These are phyloP conservation scores for Grus americana DNA, from an alignment of 2,113 vertebrate genomes.

Conservation along the genomic window DNA sequence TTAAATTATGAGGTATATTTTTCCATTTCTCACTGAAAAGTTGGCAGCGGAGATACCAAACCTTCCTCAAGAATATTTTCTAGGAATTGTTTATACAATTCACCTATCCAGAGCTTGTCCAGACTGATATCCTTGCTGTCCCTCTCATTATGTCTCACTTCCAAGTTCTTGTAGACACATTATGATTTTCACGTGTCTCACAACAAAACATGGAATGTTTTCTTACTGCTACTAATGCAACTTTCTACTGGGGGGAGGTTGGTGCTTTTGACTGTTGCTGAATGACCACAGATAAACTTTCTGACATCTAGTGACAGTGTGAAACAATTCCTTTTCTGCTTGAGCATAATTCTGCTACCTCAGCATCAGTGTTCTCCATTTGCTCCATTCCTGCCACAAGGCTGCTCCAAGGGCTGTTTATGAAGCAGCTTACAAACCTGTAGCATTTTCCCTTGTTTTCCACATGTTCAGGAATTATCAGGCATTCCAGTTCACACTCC, in stretches of 20 bases:
- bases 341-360: neutral
- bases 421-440: neutral
- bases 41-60: neutral
- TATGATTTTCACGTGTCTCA: neutral
- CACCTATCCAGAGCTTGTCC: neutral
- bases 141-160: neutral
- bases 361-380: neutral
- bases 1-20: neutral
- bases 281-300: neutral
- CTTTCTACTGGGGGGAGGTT: neutral
- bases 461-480: neutral
- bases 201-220: neutral
- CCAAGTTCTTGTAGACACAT: neutral
- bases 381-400: conserved; percentile 32
- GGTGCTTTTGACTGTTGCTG: neutral
- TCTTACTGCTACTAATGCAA: neutral
- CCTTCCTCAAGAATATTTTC: neutral
- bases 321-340: neutral
- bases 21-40: neutral
- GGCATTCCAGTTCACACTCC: neutral
- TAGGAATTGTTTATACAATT: neutral
- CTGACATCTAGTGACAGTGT: neutral
- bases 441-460: neutral
- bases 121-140: neutral
- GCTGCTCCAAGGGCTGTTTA: conserved; percentile 6